Conservation (phyloP, 1,140 invertebrate species). For the Eurosta solidaginis region DNA sequence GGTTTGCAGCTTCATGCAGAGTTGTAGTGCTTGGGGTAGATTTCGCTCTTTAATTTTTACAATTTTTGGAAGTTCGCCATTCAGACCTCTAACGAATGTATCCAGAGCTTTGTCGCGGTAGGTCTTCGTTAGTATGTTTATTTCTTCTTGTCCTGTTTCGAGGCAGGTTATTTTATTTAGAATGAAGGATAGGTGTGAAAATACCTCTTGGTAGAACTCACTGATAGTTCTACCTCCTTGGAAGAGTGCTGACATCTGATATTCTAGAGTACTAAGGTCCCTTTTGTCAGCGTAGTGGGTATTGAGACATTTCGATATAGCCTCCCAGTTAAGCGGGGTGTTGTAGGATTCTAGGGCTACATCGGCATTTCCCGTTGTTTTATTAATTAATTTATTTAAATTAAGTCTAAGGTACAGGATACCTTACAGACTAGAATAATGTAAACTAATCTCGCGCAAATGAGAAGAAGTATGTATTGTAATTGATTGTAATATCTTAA, state of each 20-base stretch:
- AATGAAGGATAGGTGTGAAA: neutral
- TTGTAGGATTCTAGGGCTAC: too few species aligned
- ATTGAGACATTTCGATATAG: neutral
- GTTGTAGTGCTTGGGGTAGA: neutral
- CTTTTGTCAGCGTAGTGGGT: neutral
- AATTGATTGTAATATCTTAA: too few species aligned
- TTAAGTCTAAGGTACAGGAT: too few species aligned
- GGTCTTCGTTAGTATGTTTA: neutral
- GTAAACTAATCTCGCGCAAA: too few species aligned
- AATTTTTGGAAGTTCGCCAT: conserved; percentile 28
- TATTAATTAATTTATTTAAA: too few species aligned
- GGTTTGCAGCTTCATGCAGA: conserved; percentile 21
- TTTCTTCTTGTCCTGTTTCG: neutral
- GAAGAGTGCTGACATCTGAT: neutral
- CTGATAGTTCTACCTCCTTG: neutral
- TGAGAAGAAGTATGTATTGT: too few species aligned
- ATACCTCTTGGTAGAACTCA: neutral
- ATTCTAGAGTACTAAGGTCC: neutral
- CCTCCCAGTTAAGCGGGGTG: too few species aligned
- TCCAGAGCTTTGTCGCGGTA: conserved; percentile 21
- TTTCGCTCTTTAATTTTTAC: conserved; percentile 15
- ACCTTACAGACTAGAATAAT: too few species aligned
- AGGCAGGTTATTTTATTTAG: conserved; percentile 17
- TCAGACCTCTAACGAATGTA: conserved; percentile 23
- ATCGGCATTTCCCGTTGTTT: too few species aligned